Percentiles rank a stretch among this genome's conserved stretches.
These are phyloP conservation scores for Drosophila fuyamai DNA, from an alignment of 1,140 invertebrate genomes.

Conservation along the genomic window DNA sequence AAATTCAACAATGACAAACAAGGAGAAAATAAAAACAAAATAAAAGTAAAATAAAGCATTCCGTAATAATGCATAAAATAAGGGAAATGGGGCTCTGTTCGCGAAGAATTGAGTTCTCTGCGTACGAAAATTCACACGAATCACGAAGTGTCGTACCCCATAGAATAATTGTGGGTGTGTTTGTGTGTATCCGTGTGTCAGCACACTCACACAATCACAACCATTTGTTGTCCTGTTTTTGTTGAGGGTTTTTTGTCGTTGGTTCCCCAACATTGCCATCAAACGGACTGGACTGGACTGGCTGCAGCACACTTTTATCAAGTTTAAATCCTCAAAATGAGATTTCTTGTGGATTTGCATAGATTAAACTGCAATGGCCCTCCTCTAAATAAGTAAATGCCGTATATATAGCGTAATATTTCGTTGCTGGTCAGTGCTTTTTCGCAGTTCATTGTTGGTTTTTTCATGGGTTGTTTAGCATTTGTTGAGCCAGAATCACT, in stretches of 20 bases:
- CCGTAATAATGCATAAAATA: constrained; percentile 57
- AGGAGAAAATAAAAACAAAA: constrained; percentile 32
- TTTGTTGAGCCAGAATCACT: constrained; percentile 60
- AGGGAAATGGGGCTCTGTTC: constrained; percentile 26
- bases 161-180: background rate
- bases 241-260: constrained; percentile 5
- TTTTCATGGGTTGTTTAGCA: constrained; percentile 60
- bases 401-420: constrained; percentile 28
- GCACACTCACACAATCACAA: background rate
- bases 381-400: constrained; percentile 19
- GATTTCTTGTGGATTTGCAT: constrained; percentile 77
- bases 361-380: constrained; percentile 71
- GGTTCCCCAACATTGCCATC: constrained; percentile 14
- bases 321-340: constrained; percentile 78
- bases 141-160: constrained; percentile 4
- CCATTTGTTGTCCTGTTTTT: constrained; percentile 21
- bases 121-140: constrained; percentile 47
- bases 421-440: constrained; percentile 30
- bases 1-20: constrained; percentile 58
- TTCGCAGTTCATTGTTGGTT: constrained; percentile 19
- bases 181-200: constrained; percentile 2
- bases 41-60: constrained; percentile 45
- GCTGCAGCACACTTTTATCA: constrained; percentile 62
- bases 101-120: constrained; percentile 45
- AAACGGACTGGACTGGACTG: constrained; percentile 4